phyloP scores from a whole-genome alignment of 2,888 invertebrate genomes.

The Gisinianus flammeolus region DNA sequence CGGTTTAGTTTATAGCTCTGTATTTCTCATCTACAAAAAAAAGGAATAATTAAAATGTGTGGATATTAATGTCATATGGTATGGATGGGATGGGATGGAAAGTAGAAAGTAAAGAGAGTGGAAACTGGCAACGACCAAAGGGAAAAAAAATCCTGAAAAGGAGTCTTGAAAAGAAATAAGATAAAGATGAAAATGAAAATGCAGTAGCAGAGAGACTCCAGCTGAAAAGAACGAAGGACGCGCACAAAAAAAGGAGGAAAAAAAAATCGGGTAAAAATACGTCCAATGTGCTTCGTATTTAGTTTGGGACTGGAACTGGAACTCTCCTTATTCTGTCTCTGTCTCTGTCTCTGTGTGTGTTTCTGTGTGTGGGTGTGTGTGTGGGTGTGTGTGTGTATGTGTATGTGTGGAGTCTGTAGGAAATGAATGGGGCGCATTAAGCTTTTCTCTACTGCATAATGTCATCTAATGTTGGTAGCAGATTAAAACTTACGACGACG shows the following conservation, averaged over 20 bases:
- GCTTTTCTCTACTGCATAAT: conserved; percentile 41
- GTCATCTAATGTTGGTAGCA: conserved; percentile 37
- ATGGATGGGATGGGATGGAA: neutral
- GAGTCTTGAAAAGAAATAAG: conserved; percentile 2
- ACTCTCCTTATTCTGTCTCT: conserved; percentile 7
- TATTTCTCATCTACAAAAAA: neutral
- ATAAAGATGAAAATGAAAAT: neutral
- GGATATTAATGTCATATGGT: neutral
- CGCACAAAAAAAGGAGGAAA: neutral
- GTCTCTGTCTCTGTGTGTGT: neutral
- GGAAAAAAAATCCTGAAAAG: neutral
- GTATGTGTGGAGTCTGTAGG: neutral
- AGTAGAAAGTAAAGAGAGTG: no score
- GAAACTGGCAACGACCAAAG: no score
- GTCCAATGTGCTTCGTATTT: neutral
- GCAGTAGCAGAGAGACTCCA: neutral
- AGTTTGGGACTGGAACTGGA: no score
- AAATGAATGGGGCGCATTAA: conserved; percentile 47
- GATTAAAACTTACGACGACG: conserved; percentile 47
- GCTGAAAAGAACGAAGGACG: neutral
- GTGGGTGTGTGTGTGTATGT: neutral
- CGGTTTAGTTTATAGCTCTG: no score
- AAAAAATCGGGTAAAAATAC: neutral
- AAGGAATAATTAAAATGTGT: neutral
- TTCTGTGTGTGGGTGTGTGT: neutral